A percentile compares a stretch with the other conserved stretches of the same genome.
Evolutionary conservation across 2,797 vertebrate genomes (phyloP).

Genomic region (Peromyscus eremicus): DNA sequence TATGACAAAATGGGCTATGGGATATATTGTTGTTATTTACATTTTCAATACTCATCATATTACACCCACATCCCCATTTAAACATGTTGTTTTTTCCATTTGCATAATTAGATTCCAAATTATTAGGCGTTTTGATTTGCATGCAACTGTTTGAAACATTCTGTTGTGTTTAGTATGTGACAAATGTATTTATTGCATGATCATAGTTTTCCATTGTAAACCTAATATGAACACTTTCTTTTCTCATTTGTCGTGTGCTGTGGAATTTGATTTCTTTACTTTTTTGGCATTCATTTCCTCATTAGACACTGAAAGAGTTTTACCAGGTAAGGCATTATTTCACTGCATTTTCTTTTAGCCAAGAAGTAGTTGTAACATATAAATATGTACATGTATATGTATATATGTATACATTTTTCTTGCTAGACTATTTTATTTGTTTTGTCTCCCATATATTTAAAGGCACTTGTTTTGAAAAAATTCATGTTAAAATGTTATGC

Average conservation of each 20-base stretch:
- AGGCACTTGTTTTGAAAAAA: conserved; percentile 68
- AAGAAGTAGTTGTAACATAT: conserved; percentile 88
- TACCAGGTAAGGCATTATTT: conserved; percentile 97
- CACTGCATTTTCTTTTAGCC: conserved; percentile 89
- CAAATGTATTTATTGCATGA: conserved; percentile 88
- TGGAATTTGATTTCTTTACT: conserved; percentile 96
- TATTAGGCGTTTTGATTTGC: conserved; percentile 76
- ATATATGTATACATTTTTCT: background rate
- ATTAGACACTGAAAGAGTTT: conserved; percentile 99
- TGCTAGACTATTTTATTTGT: conserved; percentile 82
- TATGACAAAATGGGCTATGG: conserved; percentile 45
- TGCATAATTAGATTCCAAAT: conserved; percentile 70
- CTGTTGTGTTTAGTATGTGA: conserved; percentile 81
- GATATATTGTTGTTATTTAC: conserved; percentile 57
- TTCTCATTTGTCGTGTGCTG: conserved; percentile 91
- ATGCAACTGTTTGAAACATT: conserved; percentile 82
- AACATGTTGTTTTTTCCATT: conserved; percentile 66
- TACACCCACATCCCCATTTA: conserved; percentile 46
- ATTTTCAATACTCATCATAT: conserved; percentile 70
- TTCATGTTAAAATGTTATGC: conserved; percentile 56
- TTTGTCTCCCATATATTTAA: conserved; percentile 82
- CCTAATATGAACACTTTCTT: conserved; percentile 88
- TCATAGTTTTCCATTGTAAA: conserved; percentile 89
- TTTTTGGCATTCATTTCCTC: conserved; percentile 97
- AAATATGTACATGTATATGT: background rate